Evolutionary conservation across 2,797 vertebrate species (phyloP), one percentile per base, ranked within the genome.

Genomic region (Crocodylus rhombifer): DNA sequence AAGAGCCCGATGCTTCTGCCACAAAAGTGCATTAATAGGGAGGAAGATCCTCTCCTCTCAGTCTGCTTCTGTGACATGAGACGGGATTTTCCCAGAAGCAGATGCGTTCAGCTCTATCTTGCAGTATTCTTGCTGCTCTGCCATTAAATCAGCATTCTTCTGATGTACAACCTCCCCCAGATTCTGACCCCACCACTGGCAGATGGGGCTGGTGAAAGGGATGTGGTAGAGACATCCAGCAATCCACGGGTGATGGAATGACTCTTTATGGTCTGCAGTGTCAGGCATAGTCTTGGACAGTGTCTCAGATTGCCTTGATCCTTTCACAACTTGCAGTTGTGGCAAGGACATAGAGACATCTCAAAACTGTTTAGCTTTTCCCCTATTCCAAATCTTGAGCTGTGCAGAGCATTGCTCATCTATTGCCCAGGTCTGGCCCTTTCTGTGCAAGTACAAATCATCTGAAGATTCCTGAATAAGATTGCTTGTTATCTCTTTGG

Each of bases 311-410:
- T 0, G 12, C 16, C 91, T 63, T 11, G 73, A 78, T 20, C 5
- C 62, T 89, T 25, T 42, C 76, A 61, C 9, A 83, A 13, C 17
- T 51, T 60, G 23, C 86, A 6, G 28, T 18, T n/a, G 12, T 77
- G 7, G 12, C 33, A 65, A 13, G 36, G 16, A 28, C 0, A 0
- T 25, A 30, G 67, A n/a, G 4, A 2, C 60, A 15, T 65, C 55
- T 78, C 26, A 51, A 26, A 26, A 73, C 7, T 73, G 36, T 13
- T 20, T 5, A 28, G 14, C 3, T 85, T 75, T 15, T 83, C 36
- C 42, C 2, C 2, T 65, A 7, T 6, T 23, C 2, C 57, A 18
- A n/a, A 7, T 82, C 18, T 13, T 85, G 36, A 73, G 30, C 11
- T 81, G 36, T 26, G 23, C 14, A 42, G 69, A 26, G 23, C 51